These are phyloP conservation scores for Daktulosphaira vitifoliae DNA, from an alignment of 1,140 invertebrate genomes.

Conservation along the genomic window DNA sequence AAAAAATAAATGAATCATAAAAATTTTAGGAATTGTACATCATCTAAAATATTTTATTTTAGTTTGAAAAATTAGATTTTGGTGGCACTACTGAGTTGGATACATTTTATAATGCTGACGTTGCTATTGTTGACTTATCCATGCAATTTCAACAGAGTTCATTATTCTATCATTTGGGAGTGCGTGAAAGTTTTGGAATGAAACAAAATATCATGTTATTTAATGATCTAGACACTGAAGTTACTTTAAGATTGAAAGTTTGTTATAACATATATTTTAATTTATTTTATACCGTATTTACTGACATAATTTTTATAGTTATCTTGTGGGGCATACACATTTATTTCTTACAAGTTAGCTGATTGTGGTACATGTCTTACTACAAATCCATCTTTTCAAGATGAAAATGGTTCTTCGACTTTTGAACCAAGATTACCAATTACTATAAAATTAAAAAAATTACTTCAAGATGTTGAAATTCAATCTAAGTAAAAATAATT, in stretches of 20 bases:
- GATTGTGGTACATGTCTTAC: slow-evolving; percentile 61
- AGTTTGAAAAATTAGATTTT: slow-evolving; percentile 82
- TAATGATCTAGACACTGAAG: slow-evolving; percentile 80
- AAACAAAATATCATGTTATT: slow-evolving; percentile 92
- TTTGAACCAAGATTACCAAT: slow-evolving; percentile 54
- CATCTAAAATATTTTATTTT: slow-evolving; percentile 35
- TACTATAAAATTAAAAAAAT: slow-evolving; percentile 63
- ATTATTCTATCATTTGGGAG: slow-evolving; percentile 93
- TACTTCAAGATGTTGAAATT: slow-evolving; percentile 87
- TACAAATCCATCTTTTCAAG: slow-evolving; percentile 53
- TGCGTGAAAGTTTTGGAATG: slow-evolving; percentile 97
- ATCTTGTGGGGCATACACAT: slow-evolving; percentile 76
- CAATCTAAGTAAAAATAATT: slow-evolving; percentile 78
- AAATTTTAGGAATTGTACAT: slow-evolving; percentile 2
- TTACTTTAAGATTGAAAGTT: slow-evolving; percentile 76
- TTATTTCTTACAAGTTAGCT: slow-evolving; percentile 76
- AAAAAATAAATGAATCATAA: too few relatives aligned
- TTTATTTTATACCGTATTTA: neutral
- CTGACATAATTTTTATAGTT: slow-evolving; percentile 52
- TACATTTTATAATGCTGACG: slow-evolving; percentile 93
- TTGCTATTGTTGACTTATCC: slow-evolving; percentile 91
- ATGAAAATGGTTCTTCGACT: slow-evolving; percentile 44
- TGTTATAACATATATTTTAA: slow-evolving; percentile 34
- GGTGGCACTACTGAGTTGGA: slow-evolving; percentile 75
- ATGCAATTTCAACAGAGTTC: slow-evolving; percentile 74